Evolutionary conservation across 2,888 invertebrate species (phyloP), one percentile per base, ranked within the genome.

Genomic region (Aspidiotus rigidus): DNA sequence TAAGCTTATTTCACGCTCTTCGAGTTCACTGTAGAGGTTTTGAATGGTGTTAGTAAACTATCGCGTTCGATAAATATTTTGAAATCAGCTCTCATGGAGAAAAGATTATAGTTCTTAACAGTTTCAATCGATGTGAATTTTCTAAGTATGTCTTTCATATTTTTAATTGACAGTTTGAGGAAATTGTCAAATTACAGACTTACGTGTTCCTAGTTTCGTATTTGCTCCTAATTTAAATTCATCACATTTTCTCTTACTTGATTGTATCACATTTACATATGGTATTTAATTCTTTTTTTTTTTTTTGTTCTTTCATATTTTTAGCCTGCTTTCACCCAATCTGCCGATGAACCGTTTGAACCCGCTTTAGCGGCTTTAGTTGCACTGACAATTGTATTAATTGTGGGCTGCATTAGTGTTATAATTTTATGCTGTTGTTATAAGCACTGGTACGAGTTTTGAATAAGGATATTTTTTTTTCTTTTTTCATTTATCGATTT

Each of bases 381-480:
- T 73, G 93, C 93, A 0, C 79, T 93, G 0, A 81, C 92, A 11
- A 89, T 93, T 64, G 90, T 92, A 7, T 81, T 93, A 0, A 86
- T 91, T 75, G 90, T 93, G 28, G 93, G 93, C 7, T 87, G 90
- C 61, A 86, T 92, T 69, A 90, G 92, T 0, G 90, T 93, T 74
- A 83, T 89, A 69, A 88, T 92, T 9, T 87, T 92, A 7, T 93
- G 93, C 77, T 93, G 92, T 74, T 93, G 93, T 75, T 81, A 93
- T 15, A 87, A 90, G 75, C 89, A 91, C 76, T 92, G 92, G 90
- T 86, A 77, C 76, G 76, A 76, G 13, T 69, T 71, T 15, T 16
- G 13, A 66, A 53, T n/a, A 59, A 17, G 9, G 9, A 39, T 59
- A 5, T 15, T 2, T 16, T 56, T 56, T 56, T 15, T 7, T 59